Evolutionary conservation across 2,797 vertebrate genomes (phyloP), one percentile per base, ranked within the genome.

Genomic region (Alauda arvensis): DNA sequence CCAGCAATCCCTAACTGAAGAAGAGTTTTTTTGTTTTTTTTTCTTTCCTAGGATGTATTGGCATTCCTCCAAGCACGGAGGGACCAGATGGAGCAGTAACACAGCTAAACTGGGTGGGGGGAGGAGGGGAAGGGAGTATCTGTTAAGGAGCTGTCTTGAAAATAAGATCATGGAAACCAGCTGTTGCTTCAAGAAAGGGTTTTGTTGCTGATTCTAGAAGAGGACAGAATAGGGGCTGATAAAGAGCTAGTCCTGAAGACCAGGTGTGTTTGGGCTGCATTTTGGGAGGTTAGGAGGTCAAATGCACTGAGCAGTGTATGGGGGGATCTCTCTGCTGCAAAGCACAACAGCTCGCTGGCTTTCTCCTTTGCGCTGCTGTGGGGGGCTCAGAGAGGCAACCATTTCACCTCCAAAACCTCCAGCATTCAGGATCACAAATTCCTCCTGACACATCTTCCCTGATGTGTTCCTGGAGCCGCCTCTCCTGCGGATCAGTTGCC

Each of bases 381-480:
- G 8, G 26, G 23, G 3, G 4, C 24, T 52, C 24, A 26, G 65
- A n/a, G 49, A 55, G 43, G 37, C 31, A 52, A 10, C 0, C 0
- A 7, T 7, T 78, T 62, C 46, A 25, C 12, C 49, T 53, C 61
- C 14, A 18, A 33, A 43, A 23, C 8, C 60, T 53, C 71, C 53
- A 55, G 65, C 20, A 0, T 7, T 42, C 28, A 6, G 88, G 53
- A 25, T 28, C 15, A 34, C 5, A 10, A 71, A 91, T 77, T 71
- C 14, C 66, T 62, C 37, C 56, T 0, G 11, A 46, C 59, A 37
- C 3, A 0, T 65, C 43, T 52, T 55, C 65, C 25, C 19, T 9
- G n/a, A 0, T 0, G 1, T 7, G 18, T 23, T n/a, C 15, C 45
- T 3, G 1, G 77, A 70, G 39, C 37, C 0, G 1, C 29, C 51